phyloP scores from a whole-genome alignment of 2,797 vertebrate species.

The Enteromius radiatus region DNA sequence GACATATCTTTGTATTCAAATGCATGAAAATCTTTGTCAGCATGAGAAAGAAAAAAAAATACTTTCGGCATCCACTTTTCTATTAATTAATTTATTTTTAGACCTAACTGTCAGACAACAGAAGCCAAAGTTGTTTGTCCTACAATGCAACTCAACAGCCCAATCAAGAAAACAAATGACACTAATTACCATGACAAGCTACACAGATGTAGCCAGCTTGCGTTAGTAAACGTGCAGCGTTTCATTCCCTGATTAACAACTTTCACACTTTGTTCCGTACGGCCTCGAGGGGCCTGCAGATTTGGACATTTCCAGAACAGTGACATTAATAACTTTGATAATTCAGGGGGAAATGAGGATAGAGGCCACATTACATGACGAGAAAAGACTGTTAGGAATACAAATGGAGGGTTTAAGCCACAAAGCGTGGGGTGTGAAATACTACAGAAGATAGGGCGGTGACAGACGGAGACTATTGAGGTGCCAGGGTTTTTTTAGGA shows the following conservation, averaged over 20 bases:
- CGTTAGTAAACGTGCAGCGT: conserved; percentile 78
- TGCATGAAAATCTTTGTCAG: background rate
- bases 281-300: conserved; percentile 67
- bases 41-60: background rate
- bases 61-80: background rate
- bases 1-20: background rate
- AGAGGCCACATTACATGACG: background rate
- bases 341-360: conserved; percentile 49
- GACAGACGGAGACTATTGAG: background rate
- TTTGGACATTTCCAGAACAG: conserved; percentile 55
- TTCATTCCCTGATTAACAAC: conserved; percentile 73
- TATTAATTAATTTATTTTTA: conserved; percentile 25
- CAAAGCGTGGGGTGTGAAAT: background rate
- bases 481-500: background rate
- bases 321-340: conserved; percentile 61
- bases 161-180: conserved; percentile 77
- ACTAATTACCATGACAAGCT: conserved; percentile 76
- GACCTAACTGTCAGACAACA: conserved; percentile 48
- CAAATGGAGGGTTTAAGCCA: conserved; percentile 11
- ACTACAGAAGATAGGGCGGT: background rate
- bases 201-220: conserved; percentile 74
- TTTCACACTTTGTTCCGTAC: conserved; percentile 61
- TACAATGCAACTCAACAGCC: conserved; percentile 72
- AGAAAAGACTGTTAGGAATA: conserved; percentile 11
- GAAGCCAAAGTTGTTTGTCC: conserved; percentile 69